Conservation (phyloP, 2,113 vertebrate species). For the Cinclus cinclus region DNA sequence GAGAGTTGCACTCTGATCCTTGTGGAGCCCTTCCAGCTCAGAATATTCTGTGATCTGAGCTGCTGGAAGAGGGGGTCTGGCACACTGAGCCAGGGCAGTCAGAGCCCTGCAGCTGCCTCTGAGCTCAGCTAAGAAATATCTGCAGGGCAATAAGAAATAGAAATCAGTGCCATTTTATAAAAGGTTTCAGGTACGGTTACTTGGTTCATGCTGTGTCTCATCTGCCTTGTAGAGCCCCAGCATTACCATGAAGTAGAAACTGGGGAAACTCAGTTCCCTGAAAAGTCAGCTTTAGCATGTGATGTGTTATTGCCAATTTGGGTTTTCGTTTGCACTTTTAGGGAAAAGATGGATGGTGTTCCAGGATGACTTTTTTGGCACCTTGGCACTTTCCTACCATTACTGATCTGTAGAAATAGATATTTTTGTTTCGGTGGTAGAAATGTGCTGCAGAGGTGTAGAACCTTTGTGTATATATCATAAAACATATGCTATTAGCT, state of each 20-base stretch:
- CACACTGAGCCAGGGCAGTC: neutral
- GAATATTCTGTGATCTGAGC: neutral
- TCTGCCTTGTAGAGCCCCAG: neutral
- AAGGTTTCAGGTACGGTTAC: neutral
- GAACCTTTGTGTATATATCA: neutral
- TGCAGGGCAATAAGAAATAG: neutral
- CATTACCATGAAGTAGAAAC: neutral
- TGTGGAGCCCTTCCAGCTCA: neutral
- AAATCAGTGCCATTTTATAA: neutral
- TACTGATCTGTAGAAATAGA: neutral
- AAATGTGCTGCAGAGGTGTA: neutral
- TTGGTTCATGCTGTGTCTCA: neutral
- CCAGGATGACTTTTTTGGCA: neutral
- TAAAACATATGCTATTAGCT: neutral
- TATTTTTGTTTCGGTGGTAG: neutral
- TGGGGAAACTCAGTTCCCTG: neutral
- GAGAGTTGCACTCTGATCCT: neutral
- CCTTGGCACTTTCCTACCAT: neutral
- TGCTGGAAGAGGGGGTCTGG: neutral
- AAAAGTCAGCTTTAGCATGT: neutral
- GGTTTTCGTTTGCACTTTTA: neutral
- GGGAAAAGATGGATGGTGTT: neutral
- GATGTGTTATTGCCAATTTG: neutral
- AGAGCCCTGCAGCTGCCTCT: neutral
- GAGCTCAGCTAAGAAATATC: neutral